Conservation (phyloP, 1,140 invertebrate genomes). For the Brachionus plicatilis region DNA sequence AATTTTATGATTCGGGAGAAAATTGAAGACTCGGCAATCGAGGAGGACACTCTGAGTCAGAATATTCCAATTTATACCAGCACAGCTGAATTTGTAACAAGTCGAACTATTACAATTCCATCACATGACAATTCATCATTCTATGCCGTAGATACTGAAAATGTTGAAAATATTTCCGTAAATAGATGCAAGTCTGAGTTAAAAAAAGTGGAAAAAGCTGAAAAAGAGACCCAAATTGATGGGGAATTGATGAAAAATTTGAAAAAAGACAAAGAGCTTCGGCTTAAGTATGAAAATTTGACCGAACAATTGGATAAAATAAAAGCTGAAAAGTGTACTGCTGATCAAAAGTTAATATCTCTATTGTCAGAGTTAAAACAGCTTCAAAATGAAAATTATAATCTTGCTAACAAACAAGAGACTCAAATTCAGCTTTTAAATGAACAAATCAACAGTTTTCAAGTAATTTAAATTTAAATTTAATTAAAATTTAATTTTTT, state of each 20-base stretch:
- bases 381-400: slow-evolving; percentile 8
- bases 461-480: background rate
- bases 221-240: slow-evolving; percentile 4
- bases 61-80: slow-evolving; percentile 24
- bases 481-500: background rate
- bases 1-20: background rate
- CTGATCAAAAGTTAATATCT: slow-evolving; percentile 6
- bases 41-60: background rate
- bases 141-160: slow-evolving; percentile 22
- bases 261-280: slow-evolving; percentile 20
- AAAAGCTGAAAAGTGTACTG: background rate
- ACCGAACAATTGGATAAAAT: background rate
- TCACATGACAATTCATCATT: background rate
- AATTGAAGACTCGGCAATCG: slow-evolving; percentile 28
- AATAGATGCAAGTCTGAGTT: background rate
- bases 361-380: background rate
- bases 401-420: background rate
- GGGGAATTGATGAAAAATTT: background rate
- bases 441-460: slow-evolving; percentile 17
- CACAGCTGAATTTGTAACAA: slow-evolving; percentile 30
- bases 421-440: slow-evolving; percentile 30
- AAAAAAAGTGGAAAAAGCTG: background rate
- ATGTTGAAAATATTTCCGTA: background rate
- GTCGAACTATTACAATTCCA: slow-evolving; percentile 16
- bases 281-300: background rate